phyloP scores from a whole-genome alignment of 1,140 invertebrate species.

The Drosophila rhopaloa region DNA sequence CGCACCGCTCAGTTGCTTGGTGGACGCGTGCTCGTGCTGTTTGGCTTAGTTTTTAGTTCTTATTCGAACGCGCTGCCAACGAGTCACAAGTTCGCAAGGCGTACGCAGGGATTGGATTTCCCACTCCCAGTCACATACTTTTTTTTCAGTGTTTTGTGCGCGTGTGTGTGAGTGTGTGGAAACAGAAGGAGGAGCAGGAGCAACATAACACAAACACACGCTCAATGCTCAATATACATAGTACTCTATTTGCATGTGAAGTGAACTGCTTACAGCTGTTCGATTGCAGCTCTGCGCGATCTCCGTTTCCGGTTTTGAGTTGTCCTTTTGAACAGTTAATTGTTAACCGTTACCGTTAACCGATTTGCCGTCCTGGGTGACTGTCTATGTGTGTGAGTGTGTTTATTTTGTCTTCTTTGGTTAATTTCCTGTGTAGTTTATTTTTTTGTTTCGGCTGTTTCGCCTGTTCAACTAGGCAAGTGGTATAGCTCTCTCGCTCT shows the following conservation, averaged over 20 bases:
- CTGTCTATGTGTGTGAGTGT: slow-evolving; percentile 3
- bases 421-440: slow-evolving; percentile 27
- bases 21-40: slow-evolving; percentile 27
- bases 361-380: slow-evolving; percentile 5
- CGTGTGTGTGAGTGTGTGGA: slow-evolving; percentile 34
- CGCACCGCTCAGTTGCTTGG: slow-evolving; percentile 17
- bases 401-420: slow-evolving; percentile 27
- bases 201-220: slow-evolving; percentile 53
- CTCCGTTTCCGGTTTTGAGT: slow-evolving; percentile 2
- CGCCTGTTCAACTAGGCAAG: slow-evolving; percentile 22
- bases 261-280: slow-evolving; percentile 28
- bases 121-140: slow-evolving; percentile 29
- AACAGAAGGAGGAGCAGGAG: slow-evolving; percentile 24
- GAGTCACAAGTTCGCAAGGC: slow-evolving; percentile 58
- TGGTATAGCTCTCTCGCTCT: slow-evolving; percentile 52
- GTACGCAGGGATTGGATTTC: slow-evolving; percentile 51
- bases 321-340: slow-evolving; percentile 18
- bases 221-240: slow-evolving; percentile 15
- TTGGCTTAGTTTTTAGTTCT: slow-evolving; percentile 51
- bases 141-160: slow-evolving; percentile 74
- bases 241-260: slow-evolving; percentile 15
- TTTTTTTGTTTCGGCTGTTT: slow-evolving; percentile 1
- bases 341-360: slow-evolving; percentile 28
- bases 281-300: slow-evolving; percentile 34
- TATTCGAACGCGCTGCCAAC: slow-evolving; percentile 53